These are phyloP conservation scores for Sparidentex hasta DNA, from an alignment of 2,797 vertebrate species.

Conservation along the genomic window DNA sequence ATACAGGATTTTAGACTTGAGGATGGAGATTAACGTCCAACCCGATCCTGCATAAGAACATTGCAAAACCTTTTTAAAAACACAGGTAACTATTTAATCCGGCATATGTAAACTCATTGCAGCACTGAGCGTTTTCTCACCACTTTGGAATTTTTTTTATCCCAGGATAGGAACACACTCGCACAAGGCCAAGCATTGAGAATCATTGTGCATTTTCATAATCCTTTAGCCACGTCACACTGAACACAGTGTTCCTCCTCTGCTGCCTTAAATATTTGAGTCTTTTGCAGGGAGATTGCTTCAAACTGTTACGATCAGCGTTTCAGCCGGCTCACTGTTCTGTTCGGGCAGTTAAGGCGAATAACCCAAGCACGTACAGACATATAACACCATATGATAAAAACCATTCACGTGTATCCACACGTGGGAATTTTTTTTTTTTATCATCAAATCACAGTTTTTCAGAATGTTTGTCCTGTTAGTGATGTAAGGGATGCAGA, in stretches of 20 bases:
- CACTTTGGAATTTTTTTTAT: slow-evolving; percentile 30
- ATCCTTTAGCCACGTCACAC: slow-evolving; percentile 26
- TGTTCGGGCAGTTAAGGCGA: not conserved
- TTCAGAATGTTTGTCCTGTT: not conserved
- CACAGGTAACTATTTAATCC: slow-evolving; percentile 50
- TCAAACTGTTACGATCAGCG: not conserved
- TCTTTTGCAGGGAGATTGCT: not conserved
- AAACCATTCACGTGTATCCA: not conserved
- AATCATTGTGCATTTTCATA: slow-evolving; percentile 31
- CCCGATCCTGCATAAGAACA: slow-evolving; percentile 44
- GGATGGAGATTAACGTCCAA: slow-evolving; percentile 40
- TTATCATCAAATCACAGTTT: not conserved
- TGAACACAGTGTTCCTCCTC: slow-evolving; percentile 6
- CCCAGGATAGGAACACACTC: slow-evolving; percentile 20
- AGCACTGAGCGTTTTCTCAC: slow-evolving; percentile 36
- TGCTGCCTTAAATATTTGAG: not conserved
- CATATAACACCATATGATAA: not conserved
- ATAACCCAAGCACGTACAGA: not conserved
- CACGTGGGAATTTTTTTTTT: not conserved
- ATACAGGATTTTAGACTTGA: slow-evolving; percentile 20
- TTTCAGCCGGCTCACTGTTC: not conserved
- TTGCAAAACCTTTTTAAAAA: slow-evolving; percentile 58
- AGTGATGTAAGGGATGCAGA: not conserved
- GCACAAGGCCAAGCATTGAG: slow-evolving; percentile 24
- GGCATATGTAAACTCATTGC: slow-evolving; percentile 28